Base-by-base conservation (phyloP, 2,888 invertebrate species). In the Drosophila leonis region DNA sequence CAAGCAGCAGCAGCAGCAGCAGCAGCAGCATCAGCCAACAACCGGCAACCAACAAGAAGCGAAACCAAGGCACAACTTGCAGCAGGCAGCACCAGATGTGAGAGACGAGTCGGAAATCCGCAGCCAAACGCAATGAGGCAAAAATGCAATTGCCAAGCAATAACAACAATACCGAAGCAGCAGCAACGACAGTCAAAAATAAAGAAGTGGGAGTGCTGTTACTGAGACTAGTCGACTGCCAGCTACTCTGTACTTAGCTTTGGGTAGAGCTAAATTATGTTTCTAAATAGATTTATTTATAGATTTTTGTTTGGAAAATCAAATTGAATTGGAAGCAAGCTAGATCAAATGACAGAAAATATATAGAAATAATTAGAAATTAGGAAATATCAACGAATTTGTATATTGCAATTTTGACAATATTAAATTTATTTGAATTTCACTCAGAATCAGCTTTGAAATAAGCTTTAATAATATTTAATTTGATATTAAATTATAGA, bases 71-170 rank as follows among this genome's bases (percentile, higher is more conserved):
- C 52, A 33, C 33, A 37, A 68, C 24, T 37, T 48, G 52, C 33
- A 24, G 48, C n/a, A 64, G 46, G 35, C 54, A 39, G 55, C 59
- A 39, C 33, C 64, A 76, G 59, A 69, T 77, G 73, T 24, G 52
- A 59, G 37, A 65, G 68, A 74, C 57, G 74, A 78, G 48, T 51
- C 74, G 66, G 69, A 70, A 79, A 75, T 75, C 66, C 66, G 66
- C 75, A 78, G 59, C 39, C 78, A 78, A 77, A 77, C 65, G 69
- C 82, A 80, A 82, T 83, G 83, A 78, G 79, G 69, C 86, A 88
- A 74, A 84, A 86, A 83, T 82, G 78, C 85, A 88, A 81, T 85
- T 81, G 81, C 77, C 68, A 55, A 63, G 67, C 76, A 68, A 56
- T 52, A 60, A 54, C 61, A 59, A 59, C 51, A 77, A 56, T 42